Evolutionary conservation across 1,140 invertebrate genomes (phyloP).

Genomic region (Philaenus spumarius): DNA sequence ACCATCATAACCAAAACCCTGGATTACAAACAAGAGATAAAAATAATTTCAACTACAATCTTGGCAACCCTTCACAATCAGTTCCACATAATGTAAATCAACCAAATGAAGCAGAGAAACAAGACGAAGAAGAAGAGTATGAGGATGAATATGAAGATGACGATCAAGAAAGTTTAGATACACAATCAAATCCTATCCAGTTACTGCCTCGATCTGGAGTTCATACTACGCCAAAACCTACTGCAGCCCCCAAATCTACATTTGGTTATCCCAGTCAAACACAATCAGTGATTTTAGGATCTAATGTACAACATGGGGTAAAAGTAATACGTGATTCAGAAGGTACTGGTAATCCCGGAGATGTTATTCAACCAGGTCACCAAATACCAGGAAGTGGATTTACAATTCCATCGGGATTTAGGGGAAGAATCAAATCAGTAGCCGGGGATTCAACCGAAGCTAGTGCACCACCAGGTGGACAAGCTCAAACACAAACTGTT

Average conservation of each 20-base stretch:
- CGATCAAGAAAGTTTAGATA: slow-evolving; percentile 42
- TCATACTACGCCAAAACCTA: slow-evolving; percentile 12
- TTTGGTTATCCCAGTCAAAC: slow-evolving; percentile 28
- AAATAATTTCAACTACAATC: slow-evolving; percentile 2
- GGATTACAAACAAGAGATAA: slow-evolving; percentile 9
- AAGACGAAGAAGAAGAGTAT: slow-evolving; percentile 42
- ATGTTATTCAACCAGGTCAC: slow-evolving; percentile 53
- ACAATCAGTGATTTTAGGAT: slow-evolving; percentile 31
- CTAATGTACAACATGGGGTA: slow-evolving; percentile 34
- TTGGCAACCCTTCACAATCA: neutral
- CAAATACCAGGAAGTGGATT: slow-evolving; percentile 52
- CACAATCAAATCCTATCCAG: neutral
- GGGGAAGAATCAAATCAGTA: slow-evolving; percentile 54
- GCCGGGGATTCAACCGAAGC: slow-evolving; percentile 51
- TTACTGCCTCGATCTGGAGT: slow-evolving; percentile 8
- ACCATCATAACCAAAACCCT: neutral
- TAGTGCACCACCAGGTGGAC: slow-evolving; percentile 45
- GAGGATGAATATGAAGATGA: slow-evolving; percentile 49
- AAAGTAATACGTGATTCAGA: slow-evolving; percentile 37
- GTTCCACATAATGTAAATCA: neutral
- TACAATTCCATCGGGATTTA: slow-evolving; percentile 56
- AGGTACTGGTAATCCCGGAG: slow-evolving; percentile 36
- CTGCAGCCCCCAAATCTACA: neutral
- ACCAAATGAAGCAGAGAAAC: slow-evolving; percentile 28
- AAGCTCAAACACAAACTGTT: slow-evolving; percentile 58